Evolutionary conservation across 2,888 invertebrate genomes (phyloP), one percentile per base, ranked within the genome.

Genomic region (Nemotelus nigrinus): DNA sequence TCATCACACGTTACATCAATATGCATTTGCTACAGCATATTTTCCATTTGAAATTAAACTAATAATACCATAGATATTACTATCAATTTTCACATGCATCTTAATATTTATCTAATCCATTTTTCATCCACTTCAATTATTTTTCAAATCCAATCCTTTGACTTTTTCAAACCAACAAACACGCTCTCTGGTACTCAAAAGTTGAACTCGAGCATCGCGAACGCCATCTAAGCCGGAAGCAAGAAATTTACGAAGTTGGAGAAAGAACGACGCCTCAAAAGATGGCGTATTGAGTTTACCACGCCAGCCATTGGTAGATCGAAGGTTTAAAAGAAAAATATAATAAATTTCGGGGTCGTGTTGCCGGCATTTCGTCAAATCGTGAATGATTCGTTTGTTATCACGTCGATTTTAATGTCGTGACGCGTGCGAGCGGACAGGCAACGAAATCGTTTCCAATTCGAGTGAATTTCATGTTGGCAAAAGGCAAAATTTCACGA

Each of bases 231-330:
- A 80, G 81, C 80, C 82, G 82, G 82, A 81, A 82, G 81, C 78
- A 76, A 76, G 76, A 78, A 65, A 80, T 78, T 79, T 82, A 81
- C 74, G 80, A 80, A 82, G 79, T 79, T 65, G 58, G 58, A 10
- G 55, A 76, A 68, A 58, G 70, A 76, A 76, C 80, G 84, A 84
- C 84, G 83, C 83, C 83, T 83, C 83, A 84, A 83, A 84, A 84
- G 84, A 84, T 84, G 84, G 84, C 84, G 84, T 83, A 82, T 81
- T 81, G 79, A 81, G 82, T 81, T 81, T 79, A 81, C 80, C 81
- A 79, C 81, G 80, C 80, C 80, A 79, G 79, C 80, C 76, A 76
- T 76, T 65, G 45, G 75, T 58, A 58, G 48, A 48, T 50, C 60
- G 55, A 53, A 65, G 65, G 50, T 64, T 55, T 10, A 65, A 65